Percentiles rank a stretch among this genome's conserved stretches.
Evolutionary conservation across 2,888 invertebrate species (phyloP).

Genomic region (Euclidia mi): DNA sequence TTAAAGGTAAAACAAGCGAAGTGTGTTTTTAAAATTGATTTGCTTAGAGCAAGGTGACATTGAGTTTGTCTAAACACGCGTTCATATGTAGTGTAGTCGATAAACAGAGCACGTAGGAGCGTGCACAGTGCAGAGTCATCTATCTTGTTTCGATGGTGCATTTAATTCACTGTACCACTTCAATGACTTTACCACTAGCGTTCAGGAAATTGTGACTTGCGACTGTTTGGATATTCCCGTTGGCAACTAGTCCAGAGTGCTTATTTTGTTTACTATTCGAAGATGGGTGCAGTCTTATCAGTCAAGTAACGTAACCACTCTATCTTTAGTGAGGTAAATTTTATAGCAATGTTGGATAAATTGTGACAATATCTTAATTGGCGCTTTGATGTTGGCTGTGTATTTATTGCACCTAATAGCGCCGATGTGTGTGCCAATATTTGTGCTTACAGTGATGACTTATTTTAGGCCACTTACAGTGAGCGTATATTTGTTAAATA

Average conservation of each 20-base stretch:
- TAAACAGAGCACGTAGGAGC: conserved; percentile 46
- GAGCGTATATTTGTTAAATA: too few relatives aligned
- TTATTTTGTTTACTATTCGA: conserved; percentile 38
- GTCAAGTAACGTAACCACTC: too few relatives aligned
- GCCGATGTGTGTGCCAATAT: too few relatives aligned
- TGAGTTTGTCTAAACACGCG: conserved; percentile 34
- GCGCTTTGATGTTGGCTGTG: too few relatives aligned
- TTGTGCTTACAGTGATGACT: too few relatives aligned
- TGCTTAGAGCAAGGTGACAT: conserved; percentile 15
- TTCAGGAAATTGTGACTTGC: conserved; percentile 46
- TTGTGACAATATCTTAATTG: too few relatives aligned
- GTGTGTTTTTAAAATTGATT: too few relatives aligned
- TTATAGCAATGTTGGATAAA: too few relatives aligned
- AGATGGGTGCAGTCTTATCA: neutral
- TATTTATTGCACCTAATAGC: too few relatives aligned
- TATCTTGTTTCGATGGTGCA: conserved; percentile 51
- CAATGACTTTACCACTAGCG: conserved; percentile 38
- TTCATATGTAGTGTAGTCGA: conserved; percentile 27
- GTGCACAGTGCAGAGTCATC: conserved; percentile 31
- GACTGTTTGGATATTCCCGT: conserved; percentile 40
- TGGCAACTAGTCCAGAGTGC: conserved; percentile 22
- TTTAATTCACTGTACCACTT: conserved; percentile 53
- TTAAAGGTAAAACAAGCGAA: too few relatives aligned
- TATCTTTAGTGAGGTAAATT: too few relatives aligned
- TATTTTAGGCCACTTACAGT: too few relatives aligned